A percentile compares a stretch with the other conserved stretches of the same genome.
These are phyloP conservation scores for Danaus plexippus DNA, from an alignment of 1,140 invertebrate species.

Conservation along the genomic window DNA sequence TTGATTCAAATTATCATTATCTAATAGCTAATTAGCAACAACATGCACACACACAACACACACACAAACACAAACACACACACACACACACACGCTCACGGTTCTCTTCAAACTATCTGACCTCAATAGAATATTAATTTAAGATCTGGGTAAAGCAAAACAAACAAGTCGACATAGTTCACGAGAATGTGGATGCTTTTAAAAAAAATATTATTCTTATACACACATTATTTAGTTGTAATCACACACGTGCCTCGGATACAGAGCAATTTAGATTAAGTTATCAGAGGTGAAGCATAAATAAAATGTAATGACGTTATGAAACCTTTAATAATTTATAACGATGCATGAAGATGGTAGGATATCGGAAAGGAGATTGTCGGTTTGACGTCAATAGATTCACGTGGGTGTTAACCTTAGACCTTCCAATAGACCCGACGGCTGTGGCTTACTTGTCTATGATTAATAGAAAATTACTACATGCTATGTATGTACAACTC, in stretches of 20 bases:
- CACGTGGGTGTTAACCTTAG: constrained; percentile 11
- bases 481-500: no score
- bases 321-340: constrained; percentile 10
- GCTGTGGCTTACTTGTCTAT: constrained; percentile 1
- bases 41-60: no score
- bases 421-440: constrained; percentile 7
- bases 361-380: constrained; percentile 11
- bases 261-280: constrained; percentile 14
- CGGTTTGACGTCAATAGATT: constrained; percentile 17
- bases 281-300: constrained; percentile 12
- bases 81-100: no score
- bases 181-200: no score
- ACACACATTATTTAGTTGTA: no score
- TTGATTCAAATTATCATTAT: constrained; percentile 19
- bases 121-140: no score
- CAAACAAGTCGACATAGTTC: no score
- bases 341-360: not conserved
- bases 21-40: constrained; percentile 10
- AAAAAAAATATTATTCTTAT: not conserved
- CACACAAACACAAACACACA: no score
- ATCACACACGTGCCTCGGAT: constrained; percentile 12
- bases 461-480: no score
- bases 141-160: no score
- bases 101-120: no score
- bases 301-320: constrained; percentile 9